Base-by-base conservation (phyloP, 2,888 invertebrate species). In the Sphaeridia pumilis region DNA sequence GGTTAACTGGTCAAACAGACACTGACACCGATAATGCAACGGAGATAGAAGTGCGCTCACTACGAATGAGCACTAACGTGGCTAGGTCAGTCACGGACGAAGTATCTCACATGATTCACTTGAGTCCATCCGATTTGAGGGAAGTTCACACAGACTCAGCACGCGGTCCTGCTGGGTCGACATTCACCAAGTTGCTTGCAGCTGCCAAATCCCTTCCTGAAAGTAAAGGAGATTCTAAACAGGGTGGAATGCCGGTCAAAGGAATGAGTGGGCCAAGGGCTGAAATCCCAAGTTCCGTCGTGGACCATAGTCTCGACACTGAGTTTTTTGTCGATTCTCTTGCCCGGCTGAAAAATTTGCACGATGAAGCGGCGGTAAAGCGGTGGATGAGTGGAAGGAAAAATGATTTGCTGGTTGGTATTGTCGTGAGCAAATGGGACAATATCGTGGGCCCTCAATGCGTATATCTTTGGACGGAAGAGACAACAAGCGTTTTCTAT, bases 401-500 rank as follows among this genome's bases (percentile, higher is more conserved):
- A 46, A 59, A 57, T 46, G 59, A 59, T 5, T 22, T 65, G 20
- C 43, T 63, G 14, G 54, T 59, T 4, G 63, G 63, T 3, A 51
- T 63, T 27, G 61, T 65, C 1, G 61, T 65, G 2, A 61, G 60
- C 3, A 49, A 60, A 7, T 65, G 64, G 64, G 63, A 63, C 28
- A 65, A 65, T 38, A 63, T 65, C 36, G 61, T 65, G 2, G 64
- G 64, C 3, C 64, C 64, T 4, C 64, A 65, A 46, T 63, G 61
- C 25, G 57, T 59, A 2, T 65, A 65, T 43, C 42, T 63, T 4
- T 65, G 64, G 64, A 63, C 63, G 12, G 64, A 65, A 44, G 64
- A 63, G 27, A 24, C 54, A 22, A 63, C 64, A 7, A 60, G 61
- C 43, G 47, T 55, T 2, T 64, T 61, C 51, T 60, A 63, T 47